Percentiles rank a stretch among this genome's conserved stretches.
phyloP scores from a whole-genome alignment of 2,888 invertebrate species.

The Pterostichus niger region DNA sequence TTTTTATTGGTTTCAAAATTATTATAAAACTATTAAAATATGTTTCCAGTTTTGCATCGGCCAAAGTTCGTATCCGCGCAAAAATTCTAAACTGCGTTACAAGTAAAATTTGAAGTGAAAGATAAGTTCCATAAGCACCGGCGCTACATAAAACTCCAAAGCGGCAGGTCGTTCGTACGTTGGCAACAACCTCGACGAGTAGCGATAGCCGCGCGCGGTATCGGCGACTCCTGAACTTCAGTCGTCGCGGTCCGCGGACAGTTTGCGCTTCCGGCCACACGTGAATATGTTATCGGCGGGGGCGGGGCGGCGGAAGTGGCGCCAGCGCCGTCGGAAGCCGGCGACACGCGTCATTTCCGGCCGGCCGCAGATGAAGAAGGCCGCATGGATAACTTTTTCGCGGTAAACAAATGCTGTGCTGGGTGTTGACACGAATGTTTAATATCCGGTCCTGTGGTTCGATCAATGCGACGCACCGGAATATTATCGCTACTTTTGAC shows the following conservation, averaged over 20 bases:
- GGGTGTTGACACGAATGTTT: slow-evolving; percentile 39
- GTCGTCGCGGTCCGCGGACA: slow-evolving; percentile 72
- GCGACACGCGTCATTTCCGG: slow-evolving; percentile 78
- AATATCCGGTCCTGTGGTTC: slow-evolving; percentile 58
- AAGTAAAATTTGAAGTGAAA: not conserved
- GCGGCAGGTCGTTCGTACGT: not conserved
- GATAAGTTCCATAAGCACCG: slow-evolving; percentile 1
- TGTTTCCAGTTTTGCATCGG: too few species aligned
- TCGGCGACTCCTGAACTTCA: not conserved
- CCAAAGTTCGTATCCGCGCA: too few species aligned
- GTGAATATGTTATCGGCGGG: slow-evolving; percentile 75
- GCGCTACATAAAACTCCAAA: not conserved
- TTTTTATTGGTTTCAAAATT: too few species aligned
- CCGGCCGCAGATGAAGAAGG: slow-evolving; percentile 44
- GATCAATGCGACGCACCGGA: slow-evolving; percentile 4
- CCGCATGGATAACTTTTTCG: slow-evolving; percentile 48
- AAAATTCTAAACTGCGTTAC: not conserved
- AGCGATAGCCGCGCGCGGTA: slow-evolving; percentile 5
- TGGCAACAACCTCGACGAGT: too few species aligned
- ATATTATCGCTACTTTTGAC: not conserved
- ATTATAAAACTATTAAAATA: too few species aligned
- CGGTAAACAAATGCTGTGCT: slow-evolving; percentile 57
- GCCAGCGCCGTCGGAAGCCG: slow-evolving; percentile 77
- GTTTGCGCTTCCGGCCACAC: slow-evolving; percentile 75
- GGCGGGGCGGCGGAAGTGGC: slow-evolving; percentile 72